Evolutionary conservation across 2,888 invertebrate genomes (phyloP), one percentile per base, ranked within the genome.

Genomic region (Pandemis cinnamomeana): DNA sequence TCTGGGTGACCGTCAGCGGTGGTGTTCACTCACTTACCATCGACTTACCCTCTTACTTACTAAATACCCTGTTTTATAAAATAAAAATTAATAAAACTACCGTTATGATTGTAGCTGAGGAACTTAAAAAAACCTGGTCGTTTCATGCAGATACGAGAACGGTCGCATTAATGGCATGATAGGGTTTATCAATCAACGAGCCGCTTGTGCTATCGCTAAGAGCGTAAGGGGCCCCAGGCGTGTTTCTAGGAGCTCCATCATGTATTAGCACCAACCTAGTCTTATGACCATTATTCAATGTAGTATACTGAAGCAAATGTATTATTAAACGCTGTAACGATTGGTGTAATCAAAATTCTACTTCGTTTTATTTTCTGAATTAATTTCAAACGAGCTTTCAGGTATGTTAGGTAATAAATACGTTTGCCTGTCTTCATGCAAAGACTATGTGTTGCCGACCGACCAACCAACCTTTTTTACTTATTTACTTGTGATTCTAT

Each of bases 271-370:
- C 55, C 81, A 83, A 77, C 55, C 81, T 83, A 77, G 78, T 83
- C 82, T 81, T 78, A 81, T 79, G 81, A 78, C 80, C 83, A 84
- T 83, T 82, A 84, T 80, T 79, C 70, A 73, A 71, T 69, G 67
- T 69, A 46, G 64, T 67, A 13, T 63, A 58, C 68, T n/a, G 58
- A 55, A 44, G 67, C 71, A 75, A 75, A 79, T 78, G 76, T 71
- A 71, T 76, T 69, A 79, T 83, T 81, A 80, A 82, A 82, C 61
- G 68, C 71, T 44, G 55, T 77, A 76, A 73, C 76, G 74, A 74
- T 69, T 55, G 66, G 71, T 75, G 61, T 72, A 68, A 72, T 72
- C 42, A 66, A 73, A 73, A 66, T 73, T 60, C 41, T 42, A 68
- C 71, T 68, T 58, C 41, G 51, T 55, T 68, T 42, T 67, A 64